Evolutionary conservation across 1,140 invertebrate genomes (phyloP), one percentile per base, ranked within the genome.

Genomic region (Zaprionus nigranus): DNA sequence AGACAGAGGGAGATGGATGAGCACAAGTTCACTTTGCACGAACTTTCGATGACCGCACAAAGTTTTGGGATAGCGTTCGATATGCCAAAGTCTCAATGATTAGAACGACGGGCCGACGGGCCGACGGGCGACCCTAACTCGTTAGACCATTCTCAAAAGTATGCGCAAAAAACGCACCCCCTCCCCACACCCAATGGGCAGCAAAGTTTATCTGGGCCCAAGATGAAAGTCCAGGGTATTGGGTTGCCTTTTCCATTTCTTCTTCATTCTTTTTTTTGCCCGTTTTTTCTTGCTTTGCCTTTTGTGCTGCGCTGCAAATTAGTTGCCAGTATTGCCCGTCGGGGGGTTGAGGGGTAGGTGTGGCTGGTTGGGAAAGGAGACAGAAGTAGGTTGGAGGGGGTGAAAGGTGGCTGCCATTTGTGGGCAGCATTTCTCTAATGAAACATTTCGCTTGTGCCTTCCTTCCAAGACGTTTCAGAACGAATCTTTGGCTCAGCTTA

Each of bases 301-400:
- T 86, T 88, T 90, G 73, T 84, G 84, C 75, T 84, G 75, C 68
- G 66, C 81, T 84, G 85, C 56, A 88, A 88, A 88, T 88, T 88
- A 88, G 81, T 88, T 75, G 63, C 30, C 51, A 49, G 69, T 30
- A 61, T 59, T 62, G 30, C 30, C 15, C 38, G 5, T n/a, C n/a
- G n/a, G 7, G 7, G n/a, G n/a, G 40, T 4, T 7, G 38, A n/a
- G 40, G 7, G 6, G 40, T 6, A 46, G 40, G 40, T 46, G n/a
- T 43, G 9, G 40, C 36, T 75, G 66, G 22, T 60, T 36, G 40
- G 49, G 36, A 36, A 38, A 40, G 49, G 17, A 34, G 63, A 49
- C 22, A 51, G 20, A 34, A 24, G 59, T 36, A 0, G 24, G 24
- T 3, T 3, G 51, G 9, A 20, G 24, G 59, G 58, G 36, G 43